Conservation (phyloP, 2,797 vertebrate species). For the Choloepus didactylus region DNA sequence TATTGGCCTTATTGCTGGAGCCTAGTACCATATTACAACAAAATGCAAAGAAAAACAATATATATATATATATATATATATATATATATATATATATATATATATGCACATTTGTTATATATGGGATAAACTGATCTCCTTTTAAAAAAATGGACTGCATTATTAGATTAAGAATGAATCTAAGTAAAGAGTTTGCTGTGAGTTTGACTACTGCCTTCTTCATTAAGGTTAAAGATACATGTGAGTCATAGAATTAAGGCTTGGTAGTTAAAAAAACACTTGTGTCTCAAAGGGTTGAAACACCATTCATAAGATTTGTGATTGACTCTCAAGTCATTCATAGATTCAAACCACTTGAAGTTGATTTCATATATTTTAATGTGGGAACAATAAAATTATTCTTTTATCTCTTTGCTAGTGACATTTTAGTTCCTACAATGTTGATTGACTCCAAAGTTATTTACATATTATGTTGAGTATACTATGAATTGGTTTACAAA, state of each 20-base stretch:
- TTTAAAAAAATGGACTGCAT: background rate
- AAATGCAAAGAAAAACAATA: constrained; percentile 8
- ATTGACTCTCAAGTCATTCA: background rate
- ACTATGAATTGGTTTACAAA: background rate
- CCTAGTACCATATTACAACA: background rate
- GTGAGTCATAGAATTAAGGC: background rate
- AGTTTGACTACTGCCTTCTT: background rate
- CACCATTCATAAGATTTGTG: background rate
- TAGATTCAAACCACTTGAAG: background rate
- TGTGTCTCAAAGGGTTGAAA: background rate
- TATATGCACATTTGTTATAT: background rate
- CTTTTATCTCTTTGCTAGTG: background rate
- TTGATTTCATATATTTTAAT: background rate
- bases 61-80: background rate
- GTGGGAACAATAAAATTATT: background rate
- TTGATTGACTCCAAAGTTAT: background rate
- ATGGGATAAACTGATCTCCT: background rate
- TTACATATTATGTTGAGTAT: background rate
- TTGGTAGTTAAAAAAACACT: background rate
- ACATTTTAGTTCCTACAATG: constrained; percentile 18
- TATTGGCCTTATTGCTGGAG: background rate
- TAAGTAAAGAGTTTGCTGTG: background rate
- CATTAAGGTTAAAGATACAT: background rate
- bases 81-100: background rate
- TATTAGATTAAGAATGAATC: background rate